Evolutionary conservation across 1,140 invertebrate genomes (phyloP), one percentile per base, ranked within the genome.

Genomic region (Aricia agestis): DNA sequence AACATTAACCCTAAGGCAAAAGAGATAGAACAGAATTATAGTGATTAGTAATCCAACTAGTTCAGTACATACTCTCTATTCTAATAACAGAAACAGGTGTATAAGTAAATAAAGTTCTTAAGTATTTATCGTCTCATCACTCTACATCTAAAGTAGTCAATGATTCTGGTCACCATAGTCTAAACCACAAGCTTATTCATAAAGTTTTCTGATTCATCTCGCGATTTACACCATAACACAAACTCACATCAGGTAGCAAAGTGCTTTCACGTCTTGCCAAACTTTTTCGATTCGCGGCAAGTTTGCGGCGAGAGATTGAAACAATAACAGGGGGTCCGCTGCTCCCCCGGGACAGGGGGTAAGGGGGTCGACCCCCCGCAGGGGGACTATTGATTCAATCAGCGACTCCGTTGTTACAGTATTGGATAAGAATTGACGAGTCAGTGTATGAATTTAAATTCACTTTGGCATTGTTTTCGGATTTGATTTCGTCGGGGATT

Each of bases 251-350:
- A 1, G 25, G 57, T 32, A 41, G 36, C 32, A 19, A 36, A 15
- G 18, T 36, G 57, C n/a, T 32, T 10, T 18, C 52, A 71, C n/a
- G n/a, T n/a, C 65, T 25, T 61, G 70, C 57, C 67, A 45, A 78
- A 81, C 69, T 84, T 84, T 84, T 82, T 82, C 82, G 75, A 79
- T 81, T 77, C 76, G 42, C 74, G 79, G 57, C 75, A 81, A 74
- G 71, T 76, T 76, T 76, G 78, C 63, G 77, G 74, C 71, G 75
- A 70, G 81, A 80, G 81, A 85, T 83, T 83, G 83, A 85, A 85
- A 85, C 83, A 83, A 85, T 82, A 83, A 85, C 83, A 81, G 76
- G 78, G 81, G 79, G 72, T 74, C 74, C 68, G 68, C 73, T 70
- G 42, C 77, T 77, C 59, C 76, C 74, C 10, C 10, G 80, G 72